Evolutionary conservation across 1,140 invertebrate species (phyloP), one percentile per base, ranked within the genome.

Genomic region (Linepithema humile): DNA sequence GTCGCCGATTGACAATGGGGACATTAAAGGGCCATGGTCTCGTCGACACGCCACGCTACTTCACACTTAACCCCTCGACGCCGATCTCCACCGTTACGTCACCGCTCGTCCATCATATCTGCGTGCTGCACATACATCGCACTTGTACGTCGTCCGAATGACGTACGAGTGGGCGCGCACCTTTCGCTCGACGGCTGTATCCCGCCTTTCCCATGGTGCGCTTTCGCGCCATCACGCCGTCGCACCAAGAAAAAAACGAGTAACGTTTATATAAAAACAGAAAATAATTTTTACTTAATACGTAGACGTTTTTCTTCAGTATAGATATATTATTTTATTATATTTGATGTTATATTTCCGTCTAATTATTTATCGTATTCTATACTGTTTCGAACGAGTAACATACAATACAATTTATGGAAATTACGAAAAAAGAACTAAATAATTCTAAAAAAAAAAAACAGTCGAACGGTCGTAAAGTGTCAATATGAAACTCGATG

Each of bases 31-130:
- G 73, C 62, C 57, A 6, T 15, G n/a, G 35, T 15, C 35, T 3
- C 20, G 60, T 26, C 60, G 26, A 12, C 35, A 43, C 17, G 38
- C 55, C 38, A 45, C 10, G 12, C 32, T 17, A 59, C 38, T 60
- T 53, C 70, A 43, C 32, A 43, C 53, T 74, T 75, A 45, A 62
- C 57, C 40, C 38, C 55, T 75, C 73, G 57, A 75, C 40, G 73
- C n/a, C 62, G 57, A 75, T 48, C n/a, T n/a, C 40, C 55, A 15
- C 29, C 29, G 40, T 75, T 75, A 75, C 57, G 29, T 75, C 73
- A 62, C 12, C 40, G 40, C 40, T 75, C 57, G 57, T 75, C 12
- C 26, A n/a, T 75, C 57, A 75, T 48, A 75, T n/a, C 38, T 60
- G 57, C 40, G 26, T 75, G 35, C 20, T 3, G 43, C 12, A 23